Evolutionary conservation across 64 coral and sea anemone genomes (phyloP).

Genomic region (Anthopleura sola): DNA sequence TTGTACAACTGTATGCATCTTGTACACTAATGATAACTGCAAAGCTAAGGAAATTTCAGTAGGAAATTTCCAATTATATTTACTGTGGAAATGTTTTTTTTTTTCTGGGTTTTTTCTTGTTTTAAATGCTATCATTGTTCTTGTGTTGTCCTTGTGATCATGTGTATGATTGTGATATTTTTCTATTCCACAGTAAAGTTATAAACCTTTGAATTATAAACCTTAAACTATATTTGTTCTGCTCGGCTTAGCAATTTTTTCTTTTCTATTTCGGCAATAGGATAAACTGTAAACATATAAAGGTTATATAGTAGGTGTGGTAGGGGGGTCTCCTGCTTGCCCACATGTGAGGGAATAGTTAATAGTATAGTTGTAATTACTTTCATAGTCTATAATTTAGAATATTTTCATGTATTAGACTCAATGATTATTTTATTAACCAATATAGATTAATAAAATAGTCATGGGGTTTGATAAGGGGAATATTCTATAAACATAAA

Average conservation of each 20-base stretch:
- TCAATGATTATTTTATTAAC: no score
- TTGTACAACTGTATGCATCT: background rate
- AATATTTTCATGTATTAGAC: background rate
- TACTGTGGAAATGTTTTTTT: background rate
- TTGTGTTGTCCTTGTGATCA: background rate
- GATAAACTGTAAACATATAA: background rate
- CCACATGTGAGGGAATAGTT: background rate
- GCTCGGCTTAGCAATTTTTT: slow-evolving; percentile 3
- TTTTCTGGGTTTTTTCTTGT: background rate
- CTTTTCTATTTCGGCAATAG: background rate
- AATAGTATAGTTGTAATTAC: background rate
- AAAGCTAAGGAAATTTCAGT: background rate
- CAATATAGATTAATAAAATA: no score
- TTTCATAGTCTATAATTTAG: background rate
- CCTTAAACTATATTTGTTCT: background rate
- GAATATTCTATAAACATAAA: background rate
- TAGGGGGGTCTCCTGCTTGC: background rate
- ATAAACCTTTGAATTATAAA: background rate
- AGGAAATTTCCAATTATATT: slow-evolving; percentile 4
- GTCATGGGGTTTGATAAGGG: no score
- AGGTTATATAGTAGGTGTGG: background rate
- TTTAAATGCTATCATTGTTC: background rate
- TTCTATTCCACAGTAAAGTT: background rate
- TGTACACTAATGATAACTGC: background rate
- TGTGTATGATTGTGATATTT: no score